These are phyloP conservation scores for Eledone cirrhosa DNA, from an alignment of 2,888 invertebrate genomes.

Conservation along the genomic window DNA sequence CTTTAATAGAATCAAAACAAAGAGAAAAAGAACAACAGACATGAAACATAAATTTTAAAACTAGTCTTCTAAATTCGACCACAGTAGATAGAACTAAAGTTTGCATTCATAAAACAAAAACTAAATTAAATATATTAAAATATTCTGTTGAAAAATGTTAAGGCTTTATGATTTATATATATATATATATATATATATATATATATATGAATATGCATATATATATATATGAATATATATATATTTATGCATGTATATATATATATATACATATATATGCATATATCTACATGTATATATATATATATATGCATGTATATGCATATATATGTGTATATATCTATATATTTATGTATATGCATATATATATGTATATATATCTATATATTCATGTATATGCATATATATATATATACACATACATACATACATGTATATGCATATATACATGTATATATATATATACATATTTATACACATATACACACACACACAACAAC, in stretches of 20 bases:
- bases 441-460: background rate
- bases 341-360: background rate
- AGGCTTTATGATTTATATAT: background rate
- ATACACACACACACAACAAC: no score
- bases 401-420: background rate
- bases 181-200: background rate
- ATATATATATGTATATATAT: background rate
- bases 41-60: no score
- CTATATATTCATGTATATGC: background rate
- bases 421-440: no score
- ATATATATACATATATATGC: background rate
- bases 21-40: no score
- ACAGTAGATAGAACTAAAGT: no score
- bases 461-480: no score
- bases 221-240: background rate
- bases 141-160: background rate
- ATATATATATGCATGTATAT: no score
- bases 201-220: background rate
- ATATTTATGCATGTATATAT: background rate
- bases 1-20: no score
- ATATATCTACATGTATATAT: background rate
- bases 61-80: no score
- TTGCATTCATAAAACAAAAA: no score
- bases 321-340: no score
- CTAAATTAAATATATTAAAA: background rate